Evolutionary conservation across 2,888 invertebrate genomes (phyloP), one percentile per base, ranked within the genome.

Genomic region (Luperina nickerlii): DNA sequence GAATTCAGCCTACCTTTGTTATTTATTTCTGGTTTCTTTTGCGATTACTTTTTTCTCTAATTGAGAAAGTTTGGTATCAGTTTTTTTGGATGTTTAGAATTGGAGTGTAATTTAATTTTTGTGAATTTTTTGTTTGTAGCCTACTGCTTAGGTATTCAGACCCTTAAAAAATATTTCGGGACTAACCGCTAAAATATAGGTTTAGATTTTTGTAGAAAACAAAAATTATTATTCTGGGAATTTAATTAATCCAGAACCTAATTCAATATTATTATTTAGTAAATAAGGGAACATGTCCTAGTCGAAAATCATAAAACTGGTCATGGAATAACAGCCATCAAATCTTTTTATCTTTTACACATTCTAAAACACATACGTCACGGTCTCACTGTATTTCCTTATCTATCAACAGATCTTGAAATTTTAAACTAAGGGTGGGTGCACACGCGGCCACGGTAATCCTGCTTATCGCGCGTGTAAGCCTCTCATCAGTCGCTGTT

Each of bases 381-480:
- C 68, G 76, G 81, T 84, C 70, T 66, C 76, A 76, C 70, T 79
- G 82, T 82, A 80, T 83, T 85, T 75, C 79, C 86, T 89, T 90
- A 92, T 92, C 93, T 88, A 89, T 91, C 85, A 89, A 88, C 89
- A 87, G 76, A 94, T 94, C 92, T 92, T 89, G 92, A 93, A 95
- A 95, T 91, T 96, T 95, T 95, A 95, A 96, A 95, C 88, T 93
- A 91, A 92, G 92, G 94, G 93, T 87, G 90, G 82, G 87, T 86
- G 84, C 90, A 91, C 91, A 90, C 90, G 86, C 92, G 86, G 76
- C 87, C 87, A 89, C 92, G 90, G 92, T 93, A 92, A 92, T 93
- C 92, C 90, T 90, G 93, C 93, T 94, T 95, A 95, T 95, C 94
- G 91, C 90, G 88, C 89, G 83, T 92, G 95, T 96, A 95, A 96